Percentiles rank a stretch among this genome's conserved stretches.
These are phyloP conservation scores for Phortica variegata DNA, from an alignment of 1,140 invertebrate species.

Conservation along the genomic window DNA sequence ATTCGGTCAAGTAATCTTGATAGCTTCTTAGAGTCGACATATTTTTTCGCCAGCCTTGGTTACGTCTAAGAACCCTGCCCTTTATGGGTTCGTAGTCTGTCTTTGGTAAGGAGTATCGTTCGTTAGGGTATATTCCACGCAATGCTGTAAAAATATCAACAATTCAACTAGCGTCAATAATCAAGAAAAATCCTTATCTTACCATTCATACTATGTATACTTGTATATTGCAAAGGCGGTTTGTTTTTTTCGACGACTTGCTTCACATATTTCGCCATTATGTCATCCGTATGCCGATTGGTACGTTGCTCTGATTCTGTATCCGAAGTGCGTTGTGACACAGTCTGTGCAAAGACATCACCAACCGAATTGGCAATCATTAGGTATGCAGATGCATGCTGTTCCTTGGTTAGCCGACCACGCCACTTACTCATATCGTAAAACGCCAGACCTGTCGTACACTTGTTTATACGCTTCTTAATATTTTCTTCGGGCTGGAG, in stretches of 20 bases:
- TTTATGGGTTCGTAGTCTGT: not conserved
- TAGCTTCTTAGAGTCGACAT: constrained; percentile 12
- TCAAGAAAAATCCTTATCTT: too few species aligned
- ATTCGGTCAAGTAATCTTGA: constrained; percentile 20
- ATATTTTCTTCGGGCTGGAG: constrained; percentile 21
- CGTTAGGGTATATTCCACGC: constrained; percentile 12
- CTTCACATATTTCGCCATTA: constrained; percentile 16
- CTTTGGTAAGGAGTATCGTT: not conserved
- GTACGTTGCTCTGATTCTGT: constrained; percentile 15
- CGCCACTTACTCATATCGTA: constrained; percentile 14
- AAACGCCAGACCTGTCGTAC: constrained; percentile 28
- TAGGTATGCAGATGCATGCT: constrained; percentile 31
- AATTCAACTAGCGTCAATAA: too few species aligned
- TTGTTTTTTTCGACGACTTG: constrained; percentile 9
- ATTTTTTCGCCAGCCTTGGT: constrained; percentile 1
- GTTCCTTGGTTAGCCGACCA: too few species aligned
- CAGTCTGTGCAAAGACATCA: constrained; percentile 25
- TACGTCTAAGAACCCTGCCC: not conserved
- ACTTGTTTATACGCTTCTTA: constrained; percentile 21
- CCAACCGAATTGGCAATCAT: constrained; percentile 29
- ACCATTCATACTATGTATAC: constrained; percentile 17
- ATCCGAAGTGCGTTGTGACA: constrained; percentile 17
- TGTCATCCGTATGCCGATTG: constrained; percentile 23
- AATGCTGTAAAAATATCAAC: too few species aligned
- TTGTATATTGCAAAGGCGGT: constrained; percentile 15